A percentile compares a stretch with the other conserved stretches of the same genome.
These are phyloP conservation scores for Thalassoma bifasciatum DNA, from an alignment of 2,113 vertebrate species.

Conservation along the genomic window DNA sequence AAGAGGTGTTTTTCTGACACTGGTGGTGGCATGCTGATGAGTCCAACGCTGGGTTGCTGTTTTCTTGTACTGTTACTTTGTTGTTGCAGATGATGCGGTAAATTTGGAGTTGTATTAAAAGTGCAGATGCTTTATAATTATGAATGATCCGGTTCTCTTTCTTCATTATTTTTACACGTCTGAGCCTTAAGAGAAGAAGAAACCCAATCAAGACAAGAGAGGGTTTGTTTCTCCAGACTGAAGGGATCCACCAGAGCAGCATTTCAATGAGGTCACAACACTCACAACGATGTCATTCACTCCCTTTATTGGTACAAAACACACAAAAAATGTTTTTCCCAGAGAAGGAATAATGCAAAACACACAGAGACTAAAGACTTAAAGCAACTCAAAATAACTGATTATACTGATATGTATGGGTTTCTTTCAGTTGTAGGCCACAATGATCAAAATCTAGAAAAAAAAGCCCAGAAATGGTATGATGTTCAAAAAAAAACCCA, in stretches of 20 bases:
- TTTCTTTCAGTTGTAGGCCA: too few relatives aligned
- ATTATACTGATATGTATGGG: too few relatives aligned
- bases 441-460: too few relatives aligned
- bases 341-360: too few relatives aligned
- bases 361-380: too few relatives aligned
- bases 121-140: slow-evolving; percentile 69
- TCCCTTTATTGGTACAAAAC: too few relatives aligned
- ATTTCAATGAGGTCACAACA: slow-evolving; percentile 11
- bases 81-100: slow-evolving; percentile 61
- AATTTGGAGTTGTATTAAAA: slow-evolving; percentile 79
- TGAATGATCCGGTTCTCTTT: slow-evolving; percentile 18
- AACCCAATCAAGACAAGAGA: background rate
- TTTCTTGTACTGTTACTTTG: slow-evolving; percentile 43
- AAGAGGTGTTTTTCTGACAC: slow-evolving; percentile 24
- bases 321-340: background rate
- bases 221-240: background rate
- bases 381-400: too few relatives aligned
- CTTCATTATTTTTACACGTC: background rate
- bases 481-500: too few relatives aligned
- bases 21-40: slow-evolving; percentile 55
- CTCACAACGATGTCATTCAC: slow-evolving; percentile 7
- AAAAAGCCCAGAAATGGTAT: too few relatives aligned
- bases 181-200: background rate
- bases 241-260: slow-evolving; percentile 14
- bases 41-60: slow-evolving; percentile 31